Evolutionary conservation across 2,797 vertebrate species (phyloP).

Genomic region (Myotis planiceps): DNA sequence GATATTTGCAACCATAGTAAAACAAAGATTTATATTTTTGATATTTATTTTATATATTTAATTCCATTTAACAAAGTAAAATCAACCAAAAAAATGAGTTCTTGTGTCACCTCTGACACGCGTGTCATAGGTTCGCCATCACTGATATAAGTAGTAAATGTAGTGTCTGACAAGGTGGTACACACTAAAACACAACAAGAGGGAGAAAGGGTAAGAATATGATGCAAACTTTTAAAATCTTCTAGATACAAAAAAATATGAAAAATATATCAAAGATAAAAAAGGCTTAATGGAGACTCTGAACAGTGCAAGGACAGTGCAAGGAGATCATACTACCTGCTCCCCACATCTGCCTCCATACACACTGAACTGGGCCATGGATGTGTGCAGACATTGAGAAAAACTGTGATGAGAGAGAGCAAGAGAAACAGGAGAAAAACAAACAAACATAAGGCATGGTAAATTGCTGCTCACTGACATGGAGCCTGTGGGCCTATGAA

Average conservation of each 20-base stretch:
- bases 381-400: not conserved
- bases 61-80: no score
- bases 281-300: not conserved
- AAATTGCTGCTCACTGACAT: constrained; percentile 12
- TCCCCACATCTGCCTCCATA: not conserved
- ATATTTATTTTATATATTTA: no score
- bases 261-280: not conserved
- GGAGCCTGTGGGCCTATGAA: not conserved
- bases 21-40: no score
- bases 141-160: not conserved
- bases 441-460: not conserved
- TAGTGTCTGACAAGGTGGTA: not conserved
- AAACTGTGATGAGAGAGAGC: not conserved
- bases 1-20: no score
- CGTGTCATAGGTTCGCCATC: no score
- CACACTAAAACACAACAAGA: not conserved
- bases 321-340: not conserved
- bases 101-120: no score
- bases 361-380: not conserved
- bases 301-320: not conserved
- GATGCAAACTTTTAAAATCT: not conserved
- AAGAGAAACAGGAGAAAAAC: not conserved
- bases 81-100: no score
- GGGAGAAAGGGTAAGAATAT: not conserved
- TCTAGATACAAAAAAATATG: not conserved